phyloP scores from a whole-genome alignment of 2,797 vertebrate species.

The Tiaroga cobitis region DNA sequence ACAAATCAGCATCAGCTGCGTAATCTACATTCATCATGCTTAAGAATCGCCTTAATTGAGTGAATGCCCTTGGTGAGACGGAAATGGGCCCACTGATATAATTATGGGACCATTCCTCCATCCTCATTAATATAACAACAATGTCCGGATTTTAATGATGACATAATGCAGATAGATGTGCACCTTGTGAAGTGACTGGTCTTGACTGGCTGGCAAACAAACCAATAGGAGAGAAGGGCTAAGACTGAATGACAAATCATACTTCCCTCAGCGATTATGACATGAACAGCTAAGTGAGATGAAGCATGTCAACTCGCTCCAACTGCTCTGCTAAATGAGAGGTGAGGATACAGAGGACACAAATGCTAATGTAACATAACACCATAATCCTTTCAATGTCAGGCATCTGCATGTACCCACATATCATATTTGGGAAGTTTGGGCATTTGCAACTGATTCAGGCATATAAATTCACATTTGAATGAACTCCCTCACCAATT shows the following conservation, averaged over 20 bases:
- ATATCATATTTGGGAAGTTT: not conserved
- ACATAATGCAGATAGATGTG: slow-evolving; percentile 72
- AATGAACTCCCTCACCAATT: not conserved
- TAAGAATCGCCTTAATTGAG: slow-evolving; percentile 65
- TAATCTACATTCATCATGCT: slow-evolving; percentile 60
- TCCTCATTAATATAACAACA: slow-evolving; percentile 68
- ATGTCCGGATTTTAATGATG: slow-evolving; percentile 71
- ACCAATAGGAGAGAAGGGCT: slow-evolving; percentile 59
- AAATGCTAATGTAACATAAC: not conserved
- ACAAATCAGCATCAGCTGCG: slow-evolving; percentile 50
- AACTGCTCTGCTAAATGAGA: slow-evolving; percentile 37
- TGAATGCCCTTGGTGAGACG: slow-evolving; percentile 62
- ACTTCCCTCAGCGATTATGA: slow-evolving; percentile 60
- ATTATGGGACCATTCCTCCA: slow-evolving; percentile 58
- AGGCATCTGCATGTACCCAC: not conserved
- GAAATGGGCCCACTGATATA: slow-evolving; percentile 52
- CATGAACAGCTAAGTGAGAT: slow-evolving; percentile 42
- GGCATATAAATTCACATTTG: not conserved
- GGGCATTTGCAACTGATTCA: not conserved
- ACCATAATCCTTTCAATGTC: not conserved
- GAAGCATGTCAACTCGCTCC: slow-evolving; percentile 38
- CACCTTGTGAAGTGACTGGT: slow-evolving; percentile 55
- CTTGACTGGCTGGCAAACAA: slow-evolving; percentile 44
- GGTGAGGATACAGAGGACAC: slow-evolving; percentile 1
- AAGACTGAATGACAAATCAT: slow-evolving; percentile 60